Evolutionary conservation across 2,113 vertebrate species (phyloP), one percentile per base, ranked within the genome.

Genomic region (Ciconia stormi): DNA sequence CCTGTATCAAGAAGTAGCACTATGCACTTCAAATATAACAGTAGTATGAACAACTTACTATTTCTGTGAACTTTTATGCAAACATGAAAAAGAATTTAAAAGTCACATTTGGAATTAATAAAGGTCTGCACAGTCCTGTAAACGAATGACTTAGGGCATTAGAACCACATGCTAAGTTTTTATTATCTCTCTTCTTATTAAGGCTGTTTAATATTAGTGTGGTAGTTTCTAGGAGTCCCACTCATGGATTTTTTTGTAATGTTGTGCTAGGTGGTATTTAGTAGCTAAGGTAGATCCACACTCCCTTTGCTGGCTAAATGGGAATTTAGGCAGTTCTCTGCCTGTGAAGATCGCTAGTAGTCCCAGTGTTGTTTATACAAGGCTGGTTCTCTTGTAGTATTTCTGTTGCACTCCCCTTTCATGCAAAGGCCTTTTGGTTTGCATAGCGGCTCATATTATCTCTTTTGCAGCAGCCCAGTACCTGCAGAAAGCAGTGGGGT

Each of bases 51-150:
- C 53, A 49, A 29, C 17, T 91, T 82, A 47, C 21, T 73, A 85
- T 53, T 96, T 87, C 80, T 66, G 34, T 82, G 78, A 80, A 76
- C 58, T 80, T 59, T 16, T 52, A 46, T 65, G 69, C 65, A 90
- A 80, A 73, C 61, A 42, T 55, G 77, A 72, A 62, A 58, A 82
- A 42, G 40, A 91, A 66, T 59, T 89, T 76, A 59, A 32, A 93
- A 92, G 59, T 66, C 47, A 46, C 56, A 80, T 92, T 86, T 84
- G 82, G 87, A 93, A 74, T 84, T 86, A 95, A 95, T 94, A 87
- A 95, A 94, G 23, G 55, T 76, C 70, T 95, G n/a, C 38, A 52
- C 6, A 82, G 50, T 56, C 59, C 63, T 84, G 73, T 86, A 91
- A 89, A 85, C 30, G 12, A 82, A 52, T 9, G 13, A 67, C 59